Conservation (phyloP, 2,113 vertebrate genomes). For the Ifrita kowaldi region DNA sequence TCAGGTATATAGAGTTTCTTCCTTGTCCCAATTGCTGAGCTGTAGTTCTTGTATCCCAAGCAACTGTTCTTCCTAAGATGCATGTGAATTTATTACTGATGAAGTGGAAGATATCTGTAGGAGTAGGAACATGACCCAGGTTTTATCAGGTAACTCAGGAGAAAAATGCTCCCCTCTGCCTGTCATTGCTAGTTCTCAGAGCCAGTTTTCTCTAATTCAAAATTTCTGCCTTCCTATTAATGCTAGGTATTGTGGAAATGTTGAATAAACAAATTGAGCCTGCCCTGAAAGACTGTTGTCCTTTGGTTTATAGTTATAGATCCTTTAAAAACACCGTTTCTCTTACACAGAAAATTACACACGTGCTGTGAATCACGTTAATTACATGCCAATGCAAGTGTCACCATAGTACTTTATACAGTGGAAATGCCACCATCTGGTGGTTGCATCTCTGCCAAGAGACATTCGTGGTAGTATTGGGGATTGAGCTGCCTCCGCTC, state of each 20-base stretch:
- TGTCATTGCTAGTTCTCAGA: neutral
- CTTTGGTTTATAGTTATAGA: neutral
- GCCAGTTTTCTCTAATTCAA: constrained; percentile 3
- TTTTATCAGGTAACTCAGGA: neutral
- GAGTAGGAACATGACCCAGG: neutral
- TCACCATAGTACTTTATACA: neutral
- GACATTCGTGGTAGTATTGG: neutral
- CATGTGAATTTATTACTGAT: neutral
- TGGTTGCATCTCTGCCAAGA: constrained; percentile 38
- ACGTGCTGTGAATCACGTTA: neutral
- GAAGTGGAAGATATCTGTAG: neutral
- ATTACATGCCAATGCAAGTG: neutral
- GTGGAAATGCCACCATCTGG: constrained; percentile 72
- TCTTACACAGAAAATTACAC: neutral
- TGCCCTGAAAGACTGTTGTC: neutral
- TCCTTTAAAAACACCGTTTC: neutral
- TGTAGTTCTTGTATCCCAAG: neutral
- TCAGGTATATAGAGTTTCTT: neutral
- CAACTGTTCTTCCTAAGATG: neutral
- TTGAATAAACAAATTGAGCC: neutral
- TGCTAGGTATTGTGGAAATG: neutral
- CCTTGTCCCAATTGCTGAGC: neutral
- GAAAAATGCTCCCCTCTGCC: neutral
- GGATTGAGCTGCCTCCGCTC: neutral
- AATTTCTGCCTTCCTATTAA: neutral